Conservation (phyloP, 2,888 invertebrate species). For the Helleia helle region DNA sequence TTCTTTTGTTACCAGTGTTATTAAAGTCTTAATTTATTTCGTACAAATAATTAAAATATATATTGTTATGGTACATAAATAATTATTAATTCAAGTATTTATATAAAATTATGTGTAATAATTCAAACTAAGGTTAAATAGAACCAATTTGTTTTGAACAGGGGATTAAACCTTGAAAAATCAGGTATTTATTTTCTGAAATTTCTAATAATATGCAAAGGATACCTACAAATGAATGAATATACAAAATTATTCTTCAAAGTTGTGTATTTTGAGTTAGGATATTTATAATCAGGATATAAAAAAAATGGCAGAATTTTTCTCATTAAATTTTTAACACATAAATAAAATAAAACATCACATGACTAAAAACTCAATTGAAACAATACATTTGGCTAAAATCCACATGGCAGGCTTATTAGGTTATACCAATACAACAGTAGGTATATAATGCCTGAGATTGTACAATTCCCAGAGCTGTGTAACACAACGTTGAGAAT, state of each 20-base stretch:
- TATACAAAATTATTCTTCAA: slow-evolving; percentile 44
- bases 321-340: slow-evolving; percentile 58
- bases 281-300: slow-evolving; percentile 54
- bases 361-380: slow-evolving; percentile 56
- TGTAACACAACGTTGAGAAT: slow-evolving; percentile 68
- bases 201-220: too few relatives aligned
- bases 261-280: slow-evolving; percentile 65
- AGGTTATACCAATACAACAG: slow-evolving; percentile 48
- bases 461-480: slow-evolving; percentile 37
- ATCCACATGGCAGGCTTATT: slow-evolving; percentile 47
- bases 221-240: slow-evolving; percentile 20
- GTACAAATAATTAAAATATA: too few relatives aligned
- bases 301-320: slow-evolving; percentile 51
- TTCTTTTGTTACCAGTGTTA: too few relatives aligned
- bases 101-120: too few relatives aligned
- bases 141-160: too few relatives aligned
- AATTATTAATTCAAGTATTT: too few relatives aligned
- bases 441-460: slow-evolving; percentile 36
- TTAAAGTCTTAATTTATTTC: too few relatives aligned
- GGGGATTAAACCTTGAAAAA: too few relatives aligned
- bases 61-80: too few relatives aligned
- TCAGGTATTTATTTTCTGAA: too few relatives aligned
- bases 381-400: slow-evolving; percentile 69
- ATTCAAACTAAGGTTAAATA: too few relatives aligned
- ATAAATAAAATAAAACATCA: slow-evolving; percentile 69